A percentile compares a stretch with the other conserved stretches of the same genome.
Evolutionary conservation across 2,113 vertebrate genomes (phyloP).

Genomic region (Pitta sordida): DNA sequence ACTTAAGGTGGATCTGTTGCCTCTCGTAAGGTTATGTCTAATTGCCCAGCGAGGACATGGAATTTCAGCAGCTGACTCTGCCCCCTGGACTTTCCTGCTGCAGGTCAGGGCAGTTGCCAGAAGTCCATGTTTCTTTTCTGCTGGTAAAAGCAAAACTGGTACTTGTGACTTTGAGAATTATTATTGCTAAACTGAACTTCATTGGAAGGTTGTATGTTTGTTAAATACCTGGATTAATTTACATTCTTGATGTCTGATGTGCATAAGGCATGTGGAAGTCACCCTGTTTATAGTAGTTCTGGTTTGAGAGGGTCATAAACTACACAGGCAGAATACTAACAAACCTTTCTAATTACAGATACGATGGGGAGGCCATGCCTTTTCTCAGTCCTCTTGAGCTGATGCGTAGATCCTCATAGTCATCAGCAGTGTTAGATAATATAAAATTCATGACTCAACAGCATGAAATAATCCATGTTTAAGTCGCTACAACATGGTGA

Average conservation of each 20-base stretch:
- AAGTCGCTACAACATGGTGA: background rate
- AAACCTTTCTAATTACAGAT: background rate
- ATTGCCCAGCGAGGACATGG: background rate
- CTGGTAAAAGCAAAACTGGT: constrained; percentile 34
- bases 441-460: background rate
- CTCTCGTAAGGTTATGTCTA: background rate
- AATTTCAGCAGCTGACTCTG: background rate
- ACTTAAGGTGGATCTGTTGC: background rate
- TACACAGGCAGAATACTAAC: background rate
- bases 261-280: background rate
- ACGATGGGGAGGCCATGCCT: background rate
- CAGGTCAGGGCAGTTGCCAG: background rate
- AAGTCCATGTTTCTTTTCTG: constrained; percentile 24
- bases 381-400: background rate
- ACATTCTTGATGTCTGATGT: background rate
- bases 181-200: background rate
- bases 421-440: background rate
- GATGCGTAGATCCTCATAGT: background rate
- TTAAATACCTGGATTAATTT: background rate
- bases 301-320: background rate
- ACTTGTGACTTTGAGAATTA: constrained; percentile 19
- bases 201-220: background rate
- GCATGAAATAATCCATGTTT: background rate
- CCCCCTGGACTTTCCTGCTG: background rate
- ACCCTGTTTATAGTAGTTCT: background rate